Evolutionary conservation across 2,113 vertebrate species (phyloP).

Genomic region (Upupa epops): DNA sequence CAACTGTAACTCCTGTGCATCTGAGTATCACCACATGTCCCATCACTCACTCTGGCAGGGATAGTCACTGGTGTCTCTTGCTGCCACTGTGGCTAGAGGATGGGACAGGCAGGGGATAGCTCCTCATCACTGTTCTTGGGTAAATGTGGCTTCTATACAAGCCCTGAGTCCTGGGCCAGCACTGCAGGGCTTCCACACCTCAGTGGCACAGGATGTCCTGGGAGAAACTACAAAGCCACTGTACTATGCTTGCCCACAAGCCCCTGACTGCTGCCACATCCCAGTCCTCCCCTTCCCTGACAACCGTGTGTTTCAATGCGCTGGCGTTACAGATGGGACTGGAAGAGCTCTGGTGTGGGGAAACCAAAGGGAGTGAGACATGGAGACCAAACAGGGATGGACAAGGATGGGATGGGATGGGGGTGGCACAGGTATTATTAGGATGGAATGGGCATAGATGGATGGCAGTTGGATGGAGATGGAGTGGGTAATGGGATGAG

Average conservation of each 20-base stretch:
- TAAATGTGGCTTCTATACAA: neutral
- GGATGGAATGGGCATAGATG: neutral
- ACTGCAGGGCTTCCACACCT: accelerated
- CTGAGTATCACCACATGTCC: neutral
- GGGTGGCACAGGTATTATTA: neutral
- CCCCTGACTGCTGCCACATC: accelerated
- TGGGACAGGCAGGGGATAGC: neutral
- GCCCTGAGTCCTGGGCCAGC: neutral
- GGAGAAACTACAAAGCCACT: neutral
- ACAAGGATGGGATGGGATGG: neutral
- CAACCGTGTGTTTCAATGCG: accelerated
- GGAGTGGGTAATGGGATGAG: neutral
- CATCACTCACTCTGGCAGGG: neutral
- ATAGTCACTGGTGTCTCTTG: neutral
- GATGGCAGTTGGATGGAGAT: neutral
- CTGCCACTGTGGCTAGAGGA: neutral
- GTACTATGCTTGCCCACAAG: accelerated
- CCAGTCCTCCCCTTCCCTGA: accelerated
- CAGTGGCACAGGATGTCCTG: neutral
- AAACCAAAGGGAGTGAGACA: neutral
- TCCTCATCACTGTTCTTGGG: neutral
- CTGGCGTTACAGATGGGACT: neutral
- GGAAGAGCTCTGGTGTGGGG: neutral
- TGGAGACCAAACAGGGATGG: neutral
- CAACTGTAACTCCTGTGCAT: neutral